Percentiles rank a stretch among this genome's conserved stretches.
phyloP scores from a whole-genome alignment of 2,888 invertebrate genomes.

The Agonopterix arenella region DNA sequence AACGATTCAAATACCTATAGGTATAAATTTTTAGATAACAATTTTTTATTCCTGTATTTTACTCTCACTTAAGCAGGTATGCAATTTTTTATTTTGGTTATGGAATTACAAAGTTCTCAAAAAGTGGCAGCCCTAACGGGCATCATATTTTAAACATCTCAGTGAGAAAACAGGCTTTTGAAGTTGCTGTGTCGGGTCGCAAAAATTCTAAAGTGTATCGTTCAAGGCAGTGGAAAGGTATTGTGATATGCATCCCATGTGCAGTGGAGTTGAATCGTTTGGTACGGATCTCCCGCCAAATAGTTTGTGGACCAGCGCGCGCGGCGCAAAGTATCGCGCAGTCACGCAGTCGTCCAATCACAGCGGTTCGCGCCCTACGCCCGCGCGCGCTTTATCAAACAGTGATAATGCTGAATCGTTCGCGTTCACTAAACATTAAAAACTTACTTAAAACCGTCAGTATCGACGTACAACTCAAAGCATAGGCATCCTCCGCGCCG shows the following conservation, averaged over 20 bases:
- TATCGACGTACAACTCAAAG: conserved; percentile 36
- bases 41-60: too few species aligned
- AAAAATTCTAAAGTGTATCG: conserved; percentile 4
- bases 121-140: not conserved
- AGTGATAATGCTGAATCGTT: conserved; percentile 39
- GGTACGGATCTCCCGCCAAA: conserved; percentile 53
- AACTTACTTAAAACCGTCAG: conserved; percentile 46
- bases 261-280: conserved; percentile 5
- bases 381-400: conserved; percentile 63
- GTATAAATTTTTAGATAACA: too few species aligned
- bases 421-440: conserved; percentile 45
- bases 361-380: conserved; percentile 54
- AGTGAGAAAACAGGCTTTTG: not conserved
- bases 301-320: conserved; percentile 6
- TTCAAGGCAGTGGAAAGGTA: conserved; percentile 32
- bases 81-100: too few species aligned
- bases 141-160: not conserved
- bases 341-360: conserved; percentile 57
- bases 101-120: too few species aligned
- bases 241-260: conserved; percentile 18
- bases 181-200: not conserved
- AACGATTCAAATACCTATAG: too few species aligned
- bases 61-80: too few species aligned
- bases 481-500: conserved; percentile 39
- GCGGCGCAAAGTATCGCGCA: conserved; percentile 20